Percentiles rank a stretch among this genome's conserved stretches.
Conservation (phyloP, 2,113 vertebrate genomes). For the Psilopogon haemacephalus region DNA sequence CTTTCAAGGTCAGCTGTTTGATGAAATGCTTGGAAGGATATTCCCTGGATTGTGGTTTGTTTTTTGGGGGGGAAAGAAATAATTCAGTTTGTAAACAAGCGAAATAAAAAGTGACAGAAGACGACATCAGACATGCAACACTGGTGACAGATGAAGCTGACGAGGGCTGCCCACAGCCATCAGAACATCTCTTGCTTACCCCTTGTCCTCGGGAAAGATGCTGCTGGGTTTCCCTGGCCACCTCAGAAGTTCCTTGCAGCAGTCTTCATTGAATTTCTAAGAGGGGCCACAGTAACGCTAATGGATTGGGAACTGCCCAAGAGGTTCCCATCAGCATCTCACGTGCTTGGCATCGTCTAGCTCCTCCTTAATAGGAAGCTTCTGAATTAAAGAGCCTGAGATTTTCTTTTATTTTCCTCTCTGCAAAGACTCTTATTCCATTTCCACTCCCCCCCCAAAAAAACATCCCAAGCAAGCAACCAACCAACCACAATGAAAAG, state of each 20-base stretch:
- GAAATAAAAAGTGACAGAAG: conserved; percentile 64
- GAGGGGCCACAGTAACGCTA: background rate
- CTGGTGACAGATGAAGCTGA: conserved; percentile 60
- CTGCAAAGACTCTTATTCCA: background rate
- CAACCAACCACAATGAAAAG: background rate
- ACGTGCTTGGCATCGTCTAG: background rate
- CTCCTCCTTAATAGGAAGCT: background rate
- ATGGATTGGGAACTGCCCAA: background rate
- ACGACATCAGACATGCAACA: conserved; percentile 41
- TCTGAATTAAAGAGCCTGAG: background rate
- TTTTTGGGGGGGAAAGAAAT: conserved; percentile 5
- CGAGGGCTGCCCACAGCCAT: conserved; percentile 58
- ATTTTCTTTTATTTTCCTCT: background rate
- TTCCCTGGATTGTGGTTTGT: conserved; percentile 49
- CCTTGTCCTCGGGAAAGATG: background rate
- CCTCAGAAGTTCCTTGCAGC: conserved; percentile 14
- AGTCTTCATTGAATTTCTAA: conserved; percentile 26
- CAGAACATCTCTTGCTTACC: background rate
- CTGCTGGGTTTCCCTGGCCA: conserved; percentile 7
- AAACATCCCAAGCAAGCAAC: fast-evolving
- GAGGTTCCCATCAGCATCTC: background rate
- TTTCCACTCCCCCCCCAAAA: background rate
- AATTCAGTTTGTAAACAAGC: conserved; percentile 47
- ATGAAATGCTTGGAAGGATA: conserved; percentile 36
- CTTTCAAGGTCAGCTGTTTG: conserved; percentile 51